Conservation (phyloP, 2,113 vertebrate species). For the Hippocampus mohnikei region DNA sequence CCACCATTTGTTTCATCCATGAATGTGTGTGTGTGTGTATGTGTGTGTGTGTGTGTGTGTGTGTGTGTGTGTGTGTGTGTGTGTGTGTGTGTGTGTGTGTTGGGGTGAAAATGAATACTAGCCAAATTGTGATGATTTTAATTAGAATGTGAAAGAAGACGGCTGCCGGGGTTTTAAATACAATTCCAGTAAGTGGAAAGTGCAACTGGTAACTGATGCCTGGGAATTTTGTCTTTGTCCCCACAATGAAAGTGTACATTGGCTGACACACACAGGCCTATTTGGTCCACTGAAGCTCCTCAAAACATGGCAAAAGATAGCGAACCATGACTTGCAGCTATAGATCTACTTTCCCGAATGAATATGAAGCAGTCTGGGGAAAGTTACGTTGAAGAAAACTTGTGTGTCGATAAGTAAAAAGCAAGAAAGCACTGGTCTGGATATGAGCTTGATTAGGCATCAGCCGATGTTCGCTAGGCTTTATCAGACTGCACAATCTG, state of each 20-base stretch:
- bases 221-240: background rate
- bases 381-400: background rate
- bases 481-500: background rate
- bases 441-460: background rate
- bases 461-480: background rate
- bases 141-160: background rate
- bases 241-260: constrained; percentile 1
- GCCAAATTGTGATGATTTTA: background rate
- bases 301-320: background rate
- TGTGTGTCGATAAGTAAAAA: background rate
- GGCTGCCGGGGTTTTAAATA: background rate
- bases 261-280: background rate
- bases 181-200: background rate
- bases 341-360: background rate
- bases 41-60: background rate
- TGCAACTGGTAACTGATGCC: constrained; percentile 4
- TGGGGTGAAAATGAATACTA: too few relatives aligned
- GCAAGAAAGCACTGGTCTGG: background rate
- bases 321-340: background rate
- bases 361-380: background rate
- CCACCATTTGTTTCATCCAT: too few relatives aligned
- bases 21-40: too few relatives aligned
- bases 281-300: constrained; percentile 1
- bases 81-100: background rate
- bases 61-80: background rate